These are phyloP conservation scores for Caradrina kadenii DNA, from an alignment of 2,888 invertebrate genomes.

Conservation along the genomic window DNA sequence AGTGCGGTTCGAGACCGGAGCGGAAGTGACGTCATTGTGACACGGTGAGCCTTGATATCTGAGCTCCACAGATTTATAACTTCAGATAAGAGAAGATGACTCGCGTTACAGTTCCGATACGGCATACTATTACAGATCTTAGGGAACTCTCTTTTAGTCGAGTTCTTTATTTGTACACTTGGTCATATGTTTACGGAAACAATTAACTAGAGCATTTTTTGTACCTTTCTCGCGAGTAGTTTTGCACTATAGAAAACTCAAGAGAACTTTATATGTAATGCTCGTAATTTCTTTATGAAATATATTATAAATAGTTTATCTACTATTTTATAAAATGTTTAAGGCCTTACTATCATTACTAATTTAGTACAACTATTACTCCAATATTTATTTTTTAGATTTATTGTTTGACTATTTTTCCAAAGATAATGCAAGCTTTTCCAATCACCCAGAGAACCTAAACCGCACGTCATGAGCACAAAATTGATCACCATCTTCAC, in stretches of 20 bases:
- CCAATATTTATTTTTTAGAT: too few species aligned
- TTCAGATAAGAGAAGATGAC: constrained; percentile 37
- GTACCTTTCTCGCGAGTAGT: background rate
- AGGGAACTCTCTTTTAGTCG: background rate
- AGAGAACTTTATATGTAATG: background rate
- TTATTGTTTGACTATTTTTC: too few species aligned
- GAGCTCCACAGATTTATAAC: constrained; percentile 59
- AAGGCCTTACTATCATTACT: too few species aligned
- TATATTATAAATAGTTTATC: too few species aligned
- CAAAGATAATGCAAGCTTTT: background rate
- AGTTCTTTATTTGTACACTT: background rate
- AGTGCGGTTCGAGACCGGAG: constrained; percentile 38
- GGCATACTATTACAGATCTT: background rate
- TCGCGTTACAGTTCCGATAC: constrained; percentile 15
- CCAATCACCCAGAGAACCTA: background rate
- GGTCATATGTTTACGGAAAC: background rate
- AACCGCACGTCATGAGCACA: constrained; percentile 17
- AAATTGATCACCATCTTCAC: constrained; percentile 28
- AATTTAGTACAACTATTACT: too few species aligned
- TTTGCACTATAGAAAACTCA: background rate
- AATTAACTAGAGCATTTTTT: background rate
- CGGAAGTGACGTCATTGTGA: constrained; percentile 50
- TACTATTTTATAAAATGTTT: too few species aligned
- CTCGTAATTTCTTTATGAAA: too few species aligned
- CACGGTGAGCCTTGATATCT: constrained; percentile 42